Base-by-base conservation (phyloP, 2,797 vertebrate genomes). In the Thripadectes ignobilis region DNA sequence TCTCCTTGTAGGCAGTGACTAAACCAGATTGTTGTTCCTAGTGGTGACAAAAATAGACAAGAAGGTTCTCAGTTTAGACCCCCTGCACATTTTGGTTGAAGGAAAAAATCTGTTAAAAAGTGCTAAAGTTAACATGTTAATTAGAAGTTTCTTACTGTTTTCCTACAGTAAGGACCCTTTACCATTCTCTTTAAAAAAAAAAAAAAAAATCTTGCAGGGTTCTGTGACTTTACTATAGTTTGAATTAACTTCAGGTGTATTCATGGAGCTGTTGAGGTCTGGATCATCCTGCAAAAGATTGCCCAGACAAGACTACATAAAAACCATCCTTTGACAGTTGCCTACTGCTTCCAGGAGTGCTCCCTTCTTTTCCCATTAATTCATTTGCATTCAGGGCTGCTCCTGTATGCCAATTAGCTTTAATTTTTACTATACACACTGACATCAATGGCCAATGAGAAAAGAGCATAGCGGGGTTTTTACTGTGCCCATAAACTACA, bases 371-470 rank as follows among this genome's bases (percentile, higher is more conserved):
- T 87, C 59, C 84, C 75, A 59, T 93, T 90, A 94, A 91, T 97
- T 94, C 91, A 97, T 97, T 96, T 93, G 92, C 93, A 79, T 95
- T 96, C 96, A 79, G 65, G 90, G 91, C 96, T 89, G 66, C 73
- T 96, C 85, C 93, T 94, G 45, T 93, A 68, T 96, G 92, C 96
- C 97, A 95, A 73, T 97, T 97, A 97, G 89, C 96, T 96, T 97
- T 97, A 97, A 96, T 97, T 97, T 92, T 97, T 97, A 95, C 97
- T 97, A 76, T 93, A 93, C 89, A 96, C 91, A 84, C 92, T 97
- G 97, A 97, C 97, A 97, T 97, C 97, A 97, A 85, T 95, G 95
- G 96, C 97, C 96, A 96, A 96, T 98, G 93, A 95, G 97, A 97
- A 95, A 82, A 92, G 96, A 59, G 74, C 78, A 57, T 97, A 89